These are phyloP conservation scores for Timema cristinae DNA, from an alignment of 2,888 invertebrate genomes.

Conservation along the genomic window DNA sequence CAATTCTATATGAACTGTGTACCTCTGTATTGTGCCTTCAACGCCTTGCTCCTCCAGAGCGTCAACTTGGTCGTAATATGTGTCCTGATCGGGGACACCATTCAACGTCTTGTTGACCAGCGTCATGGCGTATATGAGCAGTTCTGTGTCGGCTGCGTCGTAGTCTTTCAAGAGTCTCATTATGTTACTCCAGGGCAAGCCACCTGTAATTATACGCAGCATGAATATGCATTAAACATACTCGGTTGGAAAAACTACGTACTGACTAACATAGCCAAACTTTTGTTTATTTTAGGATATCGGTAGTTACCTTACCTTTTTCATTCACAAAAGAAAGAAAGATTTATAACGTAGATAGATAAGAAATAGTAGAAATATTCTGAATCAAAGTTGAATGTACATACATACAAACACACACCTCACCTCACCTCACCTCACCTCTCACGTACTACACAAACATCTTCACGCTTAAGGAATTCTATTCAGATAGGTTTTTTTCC, in stretches of 20 bases:
- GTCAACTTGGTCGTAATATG: conserved; percentile 97
- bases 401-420: no score
- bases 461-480: no score
- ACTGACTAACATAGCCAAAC: conserved; percentile 14
- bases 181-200: conserved; percentile 71
- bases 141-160: conserved; percentile 93
- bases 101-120: conserved; percentile 93
- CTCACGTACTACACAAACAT: no score
- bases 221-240: background rate
- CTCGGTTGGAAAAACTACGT: background rate
- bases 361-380: no score
- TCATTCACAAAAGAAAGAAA: no score
- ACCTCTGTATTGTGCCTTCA: conserved; percentile 76
- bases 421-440: no score
- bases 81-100: conserved; percentile 90
- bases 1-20: background rate
- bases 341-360: no score
- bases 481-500: no score
- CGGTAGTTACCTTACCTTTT: no score
- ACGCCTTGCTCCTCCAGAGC: conserved; percentile 91
- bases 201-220: conserved; percentile 43
- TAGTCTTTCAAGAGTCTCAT: conserved; percentile 87
- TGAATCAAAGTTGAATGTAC: no score
- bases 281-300: no score
- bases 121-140: conserved; percentile 93